Evolutionary conservation across 2,113 vertebrate species (phyloP).

Genomic region (Lucifuga dentata): DNA sequence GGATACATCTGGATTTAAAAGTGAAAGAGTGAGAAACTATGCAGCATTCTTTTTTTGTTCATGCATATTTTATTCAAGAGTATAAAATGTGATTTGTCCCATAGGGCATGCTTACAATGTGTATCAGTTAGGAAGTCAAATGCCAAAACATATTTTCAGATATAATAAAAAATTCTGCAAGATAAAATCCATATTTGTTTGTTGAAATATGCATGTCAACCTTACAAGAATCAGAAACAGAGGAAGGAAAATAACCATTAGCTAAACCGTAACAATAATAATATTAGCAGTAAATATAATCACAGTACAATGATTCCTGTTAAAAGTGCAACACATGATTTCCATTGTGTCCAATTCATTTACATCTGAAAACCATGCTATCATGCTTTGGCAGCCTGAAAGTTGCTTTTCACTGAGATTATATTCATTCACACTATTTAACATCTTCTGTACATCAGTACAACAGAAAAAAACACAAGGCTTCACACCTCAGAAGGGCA

Average conservation of each 20-base stretch:
- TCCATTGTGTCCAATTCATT: conserved; percentile 82
- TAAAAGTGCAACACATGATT: conserved; percentile 85
- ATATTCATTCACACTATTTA: conserved; percentile 88
- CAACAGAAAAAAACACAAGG: conserved; percentile 81
- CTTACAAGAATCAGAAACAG: conserved; percentile 85
- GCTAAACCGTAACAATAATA: conserved; percentile 84
- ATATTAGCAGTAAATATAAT: conserved; percentile 85
- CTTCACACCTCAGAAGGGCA: conserved; percentile 79
- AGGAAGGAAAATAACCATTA: conserved; percentile 82
- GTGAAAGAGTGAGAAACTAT: background rate
- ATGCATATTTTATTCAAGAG: conserved; percentile 93
- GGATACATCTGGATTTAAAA: conserved; percentile 1
- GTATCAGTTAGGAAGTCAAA: conserved; percentile 87
- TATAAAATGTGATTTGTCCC: conserved; percentile 90
- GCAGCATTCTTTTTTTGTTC: conserved; percentile 75
- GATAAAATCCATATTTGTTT: conserved; percentile 84
- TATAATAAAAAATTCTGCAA: conserved; percentile 85
- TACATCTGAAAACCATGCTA: conserved; percentile 89
- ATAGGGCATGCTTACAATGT: conserved; percentile 91
- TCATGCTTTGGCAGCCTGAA: conserved; percentile 89
- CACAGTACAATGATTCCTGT: conserved; percentile 85
- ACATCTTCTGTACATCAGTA: conserved; percentile 87
- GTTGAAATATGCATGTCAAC: conserved; percentile 85
- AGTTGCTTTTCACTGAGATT: conserved; percentile 88
- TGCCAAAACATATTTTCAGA: conserved; percentile 86